Conservation (phyloP, 1,140 invertebrate species). For the Bombus confusus region DNA sequence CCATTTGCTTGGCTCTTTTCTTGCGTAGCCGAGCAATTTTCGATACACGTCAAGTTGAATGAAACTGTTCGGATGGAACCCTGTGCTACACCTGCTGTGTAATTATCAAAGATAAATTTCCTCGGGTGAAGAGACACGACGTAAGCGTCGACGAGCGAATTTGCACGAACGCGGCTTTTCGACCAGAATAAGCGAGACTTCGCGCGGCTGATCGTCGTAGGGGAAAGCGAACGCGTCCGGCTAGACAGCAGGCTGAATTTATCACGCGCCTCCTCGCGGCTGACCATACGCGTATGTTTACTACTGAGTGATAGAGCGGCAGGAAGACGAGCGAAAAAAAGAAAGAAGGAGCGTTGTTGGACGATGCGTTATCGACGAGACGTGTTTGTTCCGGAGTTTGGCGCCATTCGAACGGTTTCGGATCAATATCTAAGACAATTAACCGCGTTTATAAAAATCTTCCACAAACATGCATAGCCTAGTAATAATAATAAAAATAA, state of each 20-base stretch:
- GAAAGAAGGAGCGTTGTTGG: neutral
- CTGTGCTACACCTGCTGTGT: neutral
- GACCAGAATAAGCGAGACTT: conserved; percentile 1
- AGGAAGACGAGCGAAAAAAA: neutral
- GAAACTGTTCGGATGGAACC: too few species aligned
- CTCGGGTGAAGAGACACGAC: too few species aligned
- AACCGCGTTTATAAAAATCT: too few species aligned
- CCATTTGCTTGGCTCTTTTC: too few species aligned
- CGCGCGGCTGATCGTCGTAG: neutral
- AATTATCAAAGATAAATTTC: neutral
- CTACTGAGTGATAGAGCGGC: conserved; percentile 41
- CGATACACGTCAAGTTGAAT: too few species aligned
- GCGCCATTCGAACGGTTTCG: too few species aligned
- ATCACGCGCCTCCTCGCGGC: conserved; percentile 29
- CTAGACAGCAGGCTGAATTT: conserved; percentile 2
- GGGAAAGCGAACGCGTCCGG: neutral
- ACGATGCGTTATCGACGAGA: neutral
- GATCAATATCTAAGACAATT: too few species aligned
- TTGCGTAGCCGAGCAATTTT: too few species aligned
- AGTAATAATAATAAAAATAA: neutral
- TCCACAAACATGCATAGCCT: too few species aligned
- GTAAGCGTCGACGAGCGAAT: neutral
- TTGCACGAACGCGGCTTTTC: neutral
- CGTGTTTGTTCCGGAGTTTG: neutral
- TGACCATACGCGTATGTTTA: conserved; percentile 51